Evolutionary conservation across 2,888 invertebrate genomes (phyloP).

Genomic region (Drosophila pseudotalamancana): DNA sequence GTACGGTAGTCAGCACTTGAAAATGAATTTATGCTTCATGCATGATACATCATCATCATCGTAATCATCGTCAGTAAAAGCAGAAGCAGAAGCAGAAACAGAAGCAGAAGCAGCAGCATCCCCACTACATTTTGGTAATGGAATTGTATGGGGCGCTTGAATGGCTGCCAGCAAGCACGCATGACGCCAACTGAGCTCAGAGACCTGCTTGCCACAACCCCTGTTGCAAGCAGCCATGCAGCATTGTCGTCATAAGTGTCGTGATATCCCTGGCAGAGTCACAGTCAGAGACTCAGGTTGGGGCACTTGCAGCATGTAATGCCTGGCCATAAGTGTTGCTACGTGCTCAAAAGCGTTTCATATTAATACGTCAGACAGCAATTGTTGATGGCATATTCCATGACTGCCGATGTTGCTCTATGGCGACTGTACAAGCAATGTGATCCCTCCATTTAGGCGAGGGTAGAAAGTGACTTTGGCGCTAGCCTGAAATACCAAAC

Average conservation of each 20-base stretch:
- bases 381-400: slow-evolving; percentile 64
- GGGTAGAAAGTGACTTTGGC: slow-evolving; percentile 78
- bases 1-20: slow-evolving; percentile 68
- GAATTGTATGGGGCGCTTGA: slow-evolving; percentile 72
- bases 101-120: slow-evolving; percentile 27
- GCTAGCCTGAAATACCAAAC: slow-evolving; percentile 62
- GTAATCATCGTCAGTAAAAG: slow-evolving; percentile 53
- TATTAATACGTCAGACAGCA: slow-evolving; percentile 76
- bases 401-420: slow-evolving; percentile 63
- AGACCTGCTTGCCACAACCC: slow-evolving; percentile 7
- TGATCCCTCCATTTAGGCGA: slow-evolving; percentile 77
- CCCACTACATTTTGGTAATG: slow-evolving; percentile 72
- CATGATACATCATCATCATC: slow-evolving; percentile 78
- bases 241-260: slow-evolving; percentile 68
- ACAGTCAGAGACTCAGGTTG: slow-evolving; percentile 34
- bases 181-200: slow-evolving; percentile 44
- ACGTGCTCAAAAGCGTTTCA: slow-evolving; percentile 82
- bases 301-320: slow-evolving; percentile 71
- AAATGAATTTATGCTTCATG: slow-evolving; percentile 80
- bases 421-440: slow-evolving; percentile 74
- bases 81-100: slow-evolving; percentile 8
- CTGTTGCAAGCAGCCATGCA: slow-evolving; percentile 24
- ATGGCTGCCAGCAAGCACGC: slow-evolving; percentile 68
- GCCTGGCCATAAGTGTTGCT: slow-evolving; percentile 81
- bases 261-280: slow-evolving; percentile 63